Evolutionary conservation across 1,140 invertebrate species (phyloP).

Genomic region (Manduca sexta): DNA sequence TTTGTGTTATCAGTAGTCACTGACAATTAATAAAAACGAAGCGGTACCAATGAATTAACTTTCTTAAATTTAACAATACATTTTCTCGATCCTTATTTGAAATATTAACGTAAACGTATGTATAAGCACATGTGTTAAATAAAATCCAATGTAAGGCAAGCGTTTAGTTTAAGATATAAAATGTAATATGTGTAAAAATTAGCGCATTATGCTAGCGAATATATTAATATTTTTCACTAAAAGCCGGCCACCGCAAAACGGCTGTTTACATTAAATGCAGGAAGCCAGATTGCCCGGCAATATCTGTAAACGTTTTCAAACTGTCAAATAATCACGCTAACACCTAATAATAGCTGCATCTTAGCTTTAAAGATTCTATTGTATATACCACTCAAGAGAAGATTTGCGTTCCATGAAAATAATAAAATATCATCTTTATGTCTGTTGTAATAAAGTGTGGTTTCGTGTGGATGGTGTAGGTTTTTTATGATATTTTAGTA

Average conservation of each 20-base stretch:
- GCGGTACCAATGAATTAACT: no score
- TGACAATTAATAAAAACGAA: no score
- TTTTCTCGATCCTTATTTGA: no score
- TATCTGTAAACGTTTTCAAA: constrained; percentile 72
- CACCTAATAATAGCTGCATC: constrained; percentile 69
- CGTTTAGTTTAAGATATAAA: constrained; percentile 4
- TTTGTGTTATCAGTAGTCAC: no score
- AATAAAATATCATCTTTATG: constrained; percentile 13
- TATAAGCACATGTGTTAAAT: not conserved
- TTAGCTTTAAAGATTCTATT: constrained; percentile 61
- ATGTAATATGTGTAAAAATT: constrained; percentile 34
- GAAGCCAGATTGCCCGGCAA: constrained; percentile 67
- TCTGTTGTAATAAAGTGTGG: constrained; percentile 20
- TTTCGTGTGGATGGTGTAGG: constrained; percentile 21
- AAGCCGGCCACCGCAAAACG: constrained; percentile 39
- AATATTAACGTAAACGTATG: no score
- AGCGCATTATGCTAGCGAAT: constrained; percentile 28
- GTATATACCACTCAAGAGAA: constrained; percentile 35
- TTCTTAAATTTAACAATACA: no score
- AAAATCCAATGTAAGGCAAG: not conserved
- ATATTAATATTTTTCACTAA: constrained; percentile 44
- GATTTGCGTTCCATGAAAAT: constrained; percentile 24
- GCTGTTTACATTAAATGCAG: constrained; percentile 66
- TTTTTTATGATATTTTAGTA: constrained; percentile 61
- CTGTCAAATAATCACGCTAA: constrained; percentile 69